phyloP scores from a whole-genome alignment of 2,888 invertebrate species.

The Podotricha telesiphe region DNA sequence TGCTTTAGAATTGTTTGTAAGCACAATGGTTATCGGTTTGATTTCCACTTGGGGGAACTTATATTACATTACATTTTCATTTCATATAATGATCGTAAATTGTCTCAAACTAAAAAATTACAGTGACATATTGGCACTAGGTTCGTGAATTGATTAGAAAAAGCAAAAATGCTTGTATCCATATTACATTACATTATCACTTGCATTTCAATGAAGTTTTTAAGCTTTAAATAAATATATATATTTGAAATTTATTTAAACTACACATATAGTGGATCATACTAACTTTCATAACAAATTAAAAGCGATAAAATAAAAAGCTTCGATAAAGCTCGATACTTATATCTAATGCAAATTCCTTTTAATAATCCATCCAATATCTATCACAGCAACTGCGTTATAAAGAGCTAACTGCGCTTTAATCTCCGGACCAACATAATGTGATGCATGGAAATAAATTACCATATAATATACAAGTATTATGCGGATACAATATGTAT shows the following conservation, averaged over 20 bases:
- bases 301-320: neutral
- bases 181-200: no score
- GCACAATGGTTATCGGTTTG: neutral
- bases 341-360: neutral
- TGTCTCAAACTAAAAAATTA: no score
- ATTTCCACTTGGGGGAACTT: neutral
- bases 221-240: no score
- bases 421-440: slow-evolving; percentile 27
- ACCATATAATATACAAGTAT: slow-evolving; percentile 22
- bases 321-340: neutral
- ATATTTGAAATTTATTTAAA: no score
- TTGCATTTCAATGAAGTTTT: no score
- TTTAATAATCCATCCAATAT: slow-evolving; percentile 29
- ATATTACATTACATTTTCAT: no score
- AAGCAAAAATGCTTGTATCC: no score
- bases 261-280: no score
- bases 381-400: slow-evolving; percentile 19
- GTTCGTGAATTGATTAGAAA: no score
- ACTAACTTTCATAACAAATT: neutral
- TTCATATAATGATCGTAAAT: no score
- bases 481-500: slow-evolving; percentile 9
- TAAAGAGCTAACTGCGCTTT: slow-evolving; percentile 28
- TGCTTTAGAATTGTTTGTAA: neutral
- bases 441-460: slow-evolving; percentile 29
- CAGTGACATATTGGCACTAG: no score